Percentiles rank a stretch among this genome's conserved stretches.
These are phyloP conservation scores for Lepidostoma basale DNA, from an alignment of 1,140 invertebrate species.

Conservation along the genomic window DNA sequence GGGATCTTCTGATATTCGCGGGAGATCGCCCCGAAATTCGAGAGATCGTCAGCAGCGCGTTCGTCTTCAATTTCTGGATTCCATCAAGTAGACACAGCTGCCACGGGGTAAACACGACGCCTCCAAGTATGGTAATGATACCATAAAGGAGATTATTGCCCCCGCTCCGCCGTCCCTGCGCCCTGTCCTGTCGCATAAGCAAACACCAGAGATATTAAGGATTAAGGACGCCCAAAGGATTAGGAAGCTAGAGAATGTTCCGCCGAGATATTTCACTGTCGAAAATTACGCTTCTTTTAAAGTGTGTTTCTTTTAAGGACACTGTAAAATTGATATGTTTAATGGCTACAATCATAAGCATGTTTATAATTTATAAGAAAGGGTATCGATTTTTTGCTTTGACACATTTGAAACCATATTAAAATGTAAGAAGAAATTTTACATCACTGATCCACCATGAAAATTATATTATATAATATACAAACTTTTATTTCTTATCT, in stretches of 20 bases:
- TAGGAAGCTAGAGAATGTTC: constrained; percentile 2
- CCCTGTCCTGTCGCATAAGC: background rate
- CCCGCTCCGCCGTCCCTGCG: background rate
- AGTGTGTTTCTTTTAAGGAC: background rate
- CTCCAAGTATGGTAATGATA: constrained; percentile 37
- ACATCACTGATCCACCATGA: too few species aligned
- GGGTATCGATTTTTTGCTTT: too few species aligned
- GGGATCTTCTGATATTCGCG: too few species aligned
- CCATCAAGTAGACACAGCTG: constrained; percentile 38
- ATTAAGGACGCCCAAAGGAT: constrained; percentile 24
- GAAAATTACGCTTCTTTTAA: background rate
- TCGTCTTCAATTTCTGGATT: constrained; percentile 30
- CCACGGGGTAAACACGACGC: constrained; percentile 31
- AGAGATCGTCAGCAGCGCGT: background rate
- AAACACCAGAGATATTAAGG: constrained; percentile 29
- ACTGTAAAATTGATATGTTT: background rate
- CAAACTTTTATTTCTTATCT: too few species aligned
- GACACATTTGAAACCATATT: too few species aligned
- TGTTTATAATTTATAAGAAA: too few species aligned
- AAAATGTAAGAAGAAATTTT: too few species aligned
- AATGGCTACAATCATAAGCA: too few species aligned
- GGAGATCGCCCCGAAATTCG: too few species aligned
- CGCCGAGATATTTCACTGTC: constrained; percentile 1
- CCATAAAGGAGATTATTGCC: constrained; percentile 40
- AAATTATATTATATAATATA: too few species aligned